These are phyloP conservation scores for Paedocypris sp. DNA, from an alignment of 2,113 vertebrate genomes.

Conservation along the genomic window DNA sequence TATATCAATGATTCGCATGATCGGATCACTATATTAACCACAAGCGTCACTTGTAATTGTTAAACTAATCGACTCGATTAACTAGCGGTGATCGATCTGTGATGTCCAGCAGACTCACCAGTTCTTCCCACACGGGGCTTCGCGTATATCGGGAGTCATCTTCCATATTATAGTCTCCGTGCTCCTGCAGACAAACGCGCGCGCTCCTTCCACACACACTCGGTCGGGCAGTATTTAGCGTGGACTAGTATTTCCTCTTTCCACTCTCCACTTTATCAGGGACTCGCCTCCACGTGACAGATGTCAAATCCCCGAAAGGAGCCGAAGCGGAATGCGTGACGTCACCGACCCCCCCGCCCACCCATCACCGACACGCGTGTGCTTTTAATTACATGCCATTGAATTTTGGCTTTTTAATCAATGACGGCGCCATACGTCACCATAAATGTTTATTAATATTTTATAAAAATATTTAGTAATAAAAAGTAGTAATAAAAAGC, in stretches of 20 bases:
- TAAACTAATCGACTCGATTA: too few species aligned
- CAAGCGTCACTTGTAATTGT: too few species aligned
- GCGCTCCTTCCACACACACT: neutral
- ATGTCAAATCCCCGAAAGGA: slow-evolving; percentile 46
- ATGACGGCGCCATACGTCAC: too few species aligned
- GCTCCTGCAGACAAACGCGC: slow-evolving; percentile 27
- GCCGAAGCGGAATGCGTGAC: slow-evolving; percentile 25
- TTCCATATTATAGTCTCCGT: slow-evolving; percentile 60
- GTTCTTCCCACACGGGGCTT: slow-evolving; percentile 76
- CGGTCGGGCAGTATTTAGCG: slow-evolving; percentile 14
- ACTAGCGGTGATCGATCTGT: too few species aligned
- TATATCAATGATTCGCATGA: too few species aligned
- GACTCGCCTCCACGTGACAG: slow-evolving; percentile 51
- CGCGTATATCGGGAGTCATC: slow-evolving; percentile 67
- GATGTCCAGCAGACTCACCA: slow-evolving; percentile 50
- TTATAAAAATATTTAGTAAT: too few species aligned
- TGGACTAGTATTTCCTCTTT: slow-evolving; percentile 19
- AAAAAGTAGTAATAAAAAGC: too few species aligned
- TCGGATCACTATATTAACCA: too few species aligned
- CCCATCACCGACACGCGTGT: too few species aligned
- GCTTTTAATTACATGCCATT: too few species aligned
- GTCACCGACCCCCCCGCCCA: slow-evolving; percentile 6
- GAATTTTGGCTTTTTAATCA: too few species aligned
- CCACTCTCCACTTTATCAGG: slow-evolving; percentile 20
- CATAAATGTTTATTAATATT: too few species aligned